Conservation (phyloP, 2,113 vertebrate species). For the Phylloscopus trochilus region DNA sequence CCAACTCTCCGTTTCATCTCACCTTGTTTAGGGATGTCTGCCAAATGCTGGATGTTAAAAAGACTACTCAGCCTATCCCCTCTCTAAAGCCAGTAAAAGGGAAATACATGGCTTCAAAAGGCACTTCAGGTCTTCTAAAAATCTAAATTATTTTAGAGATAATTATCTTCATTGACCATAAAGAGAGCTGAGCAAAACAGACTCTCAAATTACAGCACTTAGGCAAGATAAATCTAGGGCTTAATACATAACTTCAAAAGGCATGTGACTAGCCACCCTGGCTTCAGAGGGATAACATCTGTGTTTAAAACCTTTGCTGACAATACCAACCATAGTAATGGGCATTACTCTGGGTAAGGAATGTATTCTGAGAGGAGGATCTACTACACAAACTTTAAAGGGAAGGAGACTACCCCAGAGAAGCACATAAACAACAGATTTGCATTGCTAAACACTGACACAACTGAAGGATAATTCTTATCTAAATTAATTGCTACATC, state of each 20-base stretch:
- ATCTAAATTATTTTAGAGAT: conserved; percentile 14
- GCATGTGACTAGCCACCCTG: not conserved
- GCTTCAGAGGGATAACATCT: conserved; percentile 8
- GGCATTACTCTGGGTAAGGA: not conserved
- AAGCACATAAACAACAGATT: not conserved
- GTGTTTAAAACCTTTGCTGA: not conserved
- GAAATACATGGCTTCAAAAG: not conserved
- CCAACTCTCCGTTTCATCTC: not conserved
- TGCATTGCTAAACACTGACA: not conserved
- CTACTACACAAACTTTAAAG: not conserved
- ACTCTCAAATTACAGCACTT: conserved; percentile 41
- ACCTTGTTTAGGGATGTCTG: not conserved
- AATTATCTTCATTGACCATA: conserved; percentile 5
- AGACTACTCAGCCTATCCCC: not conserved
- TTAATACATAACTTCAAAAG: conserved; percentile 25
- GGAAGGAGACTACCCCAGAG: not conserved
- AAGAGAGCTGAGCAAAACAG: conserved; percentile 19
- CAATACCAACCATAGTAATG: not conserved
- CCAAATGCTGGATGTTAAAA: not conserved
- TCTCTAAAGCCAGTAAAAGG: not conserved
- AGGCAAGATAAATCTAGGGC: not conserved
- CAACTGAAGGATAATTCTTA: not conserved
- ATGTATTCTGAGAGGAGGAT: not conserved
- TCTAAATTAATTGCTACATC: not conserved
- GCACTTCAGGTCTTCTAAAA: not conserved